Base-by-base conservation (phyloP, 1,140 invertebrate genomes). In the Palaemon carinicauda region DNA sequence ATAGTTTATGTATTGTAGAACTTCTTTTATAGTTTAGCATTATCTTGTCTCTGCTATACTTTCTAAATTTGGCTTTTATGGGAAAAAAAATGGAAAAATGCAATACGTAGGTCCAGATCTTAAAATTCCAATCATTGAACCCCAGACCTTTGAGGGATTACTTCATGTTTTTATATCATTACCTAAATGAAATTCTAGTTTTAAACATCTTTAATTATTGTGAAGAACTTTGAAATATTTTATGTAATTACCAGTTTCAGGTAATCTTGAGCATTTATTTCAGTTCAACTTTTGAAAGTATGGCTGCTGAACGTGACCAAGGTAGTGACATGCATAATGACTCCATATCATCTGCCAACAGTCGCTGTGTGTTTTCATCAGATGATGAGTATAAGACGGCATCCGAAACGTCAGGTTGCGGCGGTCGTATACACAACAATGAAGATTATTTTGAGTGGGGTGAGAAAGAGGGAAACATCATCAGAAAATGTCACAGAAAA, bases 341-440 rank as follows among this genome's bases (percentile, higher is more conserved):
- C 60, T 79, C 65, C 56, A 74, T 53, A 56, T 84, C 79, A 51
- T 86, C 86, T 19, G 65, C 41, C 77, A 79, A 80, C 77, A 80
- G 69, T 29, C 77, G 78, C 33, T 82, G 54, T 24, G 74, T 56
- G n/a, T 95, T 96, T 87, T 96, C 96, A 0, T 96, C 95, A 0
- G 95, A 96, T 89, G 96, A 97, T 90, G 96, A 96, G 90, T 96
- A 96, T 88, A 93, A 95, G 89, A 96, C 96, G 1, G 96, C 96
- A 4, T 96, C 96, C 0, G 90, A 90, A 69, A 87, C 89, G 10
- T 90, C 90, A 19, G 88, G 24, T 52, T 73, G 79, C n/a, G 82
- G 82, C 33, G 82, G 82, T 54, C 83, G 80, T 65, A 80, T 69
- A 50, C 73, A 78, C 21, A 81, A 82, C 29, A 82, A 81, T 17